These are phyloP conservation scores for Sesia bembeciformis DNA, from an alignment of 2,888 invertebrate genomes.

Conservation along the genomic window DNA sequence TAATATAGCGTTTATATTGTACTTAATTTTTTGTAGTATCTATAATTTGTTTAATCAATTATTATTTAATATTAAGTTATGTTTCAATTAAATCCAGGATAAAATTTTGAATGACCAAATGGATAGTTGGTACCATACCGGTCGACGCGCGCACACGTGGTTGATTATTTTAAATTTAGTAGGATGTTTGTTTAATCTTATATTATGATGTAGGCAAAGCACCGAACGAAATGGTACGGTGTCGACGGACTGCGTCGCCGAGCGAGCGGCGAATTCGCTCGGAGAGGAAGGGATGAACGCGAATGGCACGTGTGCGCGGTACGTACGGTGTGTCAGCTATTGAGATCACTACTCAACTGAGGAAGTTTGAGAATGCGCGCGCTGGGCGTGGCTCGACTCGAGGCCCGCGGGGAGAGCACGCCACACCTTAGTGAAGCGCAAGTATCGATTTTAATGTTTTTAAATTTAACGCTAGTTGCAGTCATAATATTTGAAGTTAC, in stretches of 20 bases:
- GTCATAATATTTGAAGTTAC: neutral
- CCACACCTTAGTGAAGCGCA: constrained; percentile 40
- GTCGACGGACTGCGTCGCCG: constrained; percentile 20
- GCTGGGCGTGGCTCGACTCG: constrained; percentile 56
- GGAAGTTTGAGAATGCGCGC: constrained; percentile 62
- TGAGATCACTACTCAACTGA: constrained; percentile 57
- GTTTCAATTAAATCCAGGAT: too few relatives aligned
- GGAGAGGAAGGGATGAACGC: constrained; percentile 39
- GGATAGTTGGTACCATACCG: constrained; percentile 13
- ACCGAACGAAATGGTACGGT: constrained; percentile 5
- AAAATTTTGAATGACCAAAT: neutral
- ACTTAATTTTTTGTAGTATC: too few relatives aligned
- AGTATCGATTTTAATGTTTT: constrained; percentile 31
- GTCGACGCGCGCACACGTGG: constrained; percentile 43
- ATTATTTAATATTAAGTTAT: too few relatives aligned
- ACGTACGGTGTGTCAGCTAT: constrained; percentile 49
- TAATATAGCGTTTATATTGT: too few relatives aligned
- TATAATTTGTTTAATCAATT: too few relatives aligned
- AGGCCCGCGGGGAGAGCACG: constrained; percentile 53
- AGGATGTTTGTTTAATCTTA: constrained; percentile 34
- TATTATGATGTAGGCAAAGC: constrained; percentile 39
- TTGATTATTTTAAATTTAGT: constrained; percentile 30
- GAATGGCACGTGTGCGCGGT: constrained; percentile 54
- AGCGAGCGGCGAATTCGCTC: constrained; percentile 35
- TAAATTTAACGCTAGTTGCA: constrained; percentile 20